A percentile compares a stretch with the other conserved stretches of the same genome.
These are phyloP conservation scores for Galago senegalensis DNA, from an alignment of 2,797 vertebrate genomes.

Conservation along the genomic window DNA sequence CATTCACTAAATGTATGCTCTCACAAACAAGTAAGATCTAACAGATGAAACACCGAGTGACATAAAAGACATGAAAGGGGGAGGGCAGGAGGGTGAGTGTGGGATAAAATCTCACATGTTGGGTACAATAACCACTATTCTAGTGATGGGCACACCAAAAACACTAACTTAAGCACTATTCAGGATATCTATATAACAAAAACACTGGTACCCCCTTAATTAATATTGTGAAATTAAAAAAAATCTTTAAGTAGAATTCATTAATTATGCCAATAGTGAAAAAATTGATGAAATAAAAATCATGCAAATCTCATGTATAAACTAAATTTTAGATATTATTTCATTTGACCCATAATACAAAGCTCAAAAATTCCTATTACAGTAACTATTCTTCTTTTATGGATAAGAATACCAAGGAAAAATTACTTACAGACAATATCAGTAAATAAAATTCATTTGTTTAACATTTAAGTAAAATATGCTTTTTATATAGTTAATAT, in stretches of 20 bases:
- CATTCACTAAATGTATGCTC: too few species aligned
- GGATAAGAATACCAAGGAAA: neutral
- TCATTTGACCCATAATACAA: constrained; percentile 8
- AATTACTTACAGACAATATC: neutral
- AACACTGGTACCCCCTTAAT: too few species aligned
- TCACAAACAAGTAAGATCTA: too few species aligned
- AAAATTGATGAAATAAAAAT: constrained; percentile 57
- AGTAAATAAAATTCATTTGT: neutral
- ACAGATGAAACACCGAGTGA: too few species aligned
- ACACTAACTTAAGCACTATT: too few species aligned
- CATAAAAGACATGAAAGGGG: too few species aligned
- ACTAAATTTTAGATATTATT: neutral
- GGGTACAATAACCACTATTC: too few species aligned
- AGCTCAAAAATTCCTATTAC: neutral
- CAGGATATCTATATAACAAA: too few species aligned
- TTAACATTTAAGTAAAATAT: constrained; percentile 19
- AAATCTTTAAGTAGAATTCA: neutral
- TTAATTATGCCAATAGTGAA: neutral
- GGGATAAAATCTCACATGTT: too few species aligned
- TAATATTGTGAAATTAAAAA: neutral
- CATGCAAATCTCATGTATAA: neutral
- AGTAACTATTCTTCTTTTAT: constrained; percentile 10
- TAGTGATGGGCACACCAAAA: too few species aligned
- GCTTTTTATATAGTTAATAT: neutral
- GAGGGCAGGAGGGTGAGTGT: too few species aligned